Conservation (phyloP, 2,888 invertebrate species). For the Dichetophora obliterata region DNA sequence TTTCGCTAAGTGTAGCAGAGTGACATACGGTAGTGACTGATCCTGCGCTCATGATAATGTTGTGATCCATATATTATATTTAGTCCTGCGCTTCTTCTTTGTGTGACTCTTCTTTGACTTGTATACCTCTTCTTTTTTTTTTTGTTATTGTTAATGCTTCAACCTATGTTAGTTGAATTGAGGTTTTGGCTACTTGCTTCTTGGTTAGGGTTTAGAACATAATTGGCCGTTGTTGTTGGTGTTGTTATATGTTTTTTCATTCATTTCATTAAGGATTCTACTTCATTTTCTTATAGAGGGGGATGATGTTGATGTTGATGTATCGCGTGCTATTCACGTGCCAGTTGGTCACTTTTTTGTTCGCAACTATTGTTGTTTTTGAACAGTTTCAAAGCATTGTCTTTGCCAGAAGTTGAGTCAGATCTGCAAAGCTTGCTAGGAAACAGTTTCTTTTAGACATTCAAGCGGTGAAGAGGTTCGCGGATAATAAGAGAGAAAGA, state of each 20-base stretch:
- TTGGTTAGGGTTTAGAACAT: not conserved
- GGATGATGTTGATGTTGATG: constrained; percentile 14
- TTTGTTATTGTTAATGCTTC: not conserved
- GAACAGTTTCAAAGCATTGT: not conserved
- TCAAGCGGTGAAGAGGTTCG: constrained; percentile 50
- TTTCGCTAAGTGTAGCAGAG: constrained; percentile 5
- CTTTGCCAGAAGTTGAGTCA: constrained; percentile 1
- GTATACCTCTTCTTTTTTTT: not conserved
- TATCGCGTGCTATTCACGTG: constrained; percentile 49
- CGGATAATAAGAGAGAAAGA: not conserved
- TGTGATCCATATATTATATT: constrained; percentile 28
- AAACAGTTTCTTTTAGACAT: constrained; percentile 53
- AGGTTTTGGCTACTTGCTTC: constrained; percentile 29
- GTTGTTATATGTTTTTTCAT: not conserved
- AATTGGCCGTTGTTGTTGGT: not conserved
- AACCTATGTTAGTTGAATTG: constrained; percentile 22
- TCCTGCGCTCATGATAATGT: constrained; percentile 24
- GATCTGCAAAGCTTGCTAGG: constrained; percentile 24
- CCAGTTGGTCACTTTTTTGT: constrained; percentile 48
- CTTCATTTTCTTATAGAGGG: constrained; percentile 6
- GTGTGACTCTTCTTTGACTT: not conserved
- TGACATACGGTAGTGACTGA: constrained; percentile 6
- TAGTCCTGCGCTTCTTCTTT: constrained; percentile 7
- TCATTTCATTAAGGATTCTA: constrained; percentile 6
- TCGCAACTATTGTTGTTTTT: not conserved